These are phyloP conservation scores for Aleiodes sp. DNA, from an alignment of 1,140 invertebrate species.

Conservation along the genomic window DNA sequence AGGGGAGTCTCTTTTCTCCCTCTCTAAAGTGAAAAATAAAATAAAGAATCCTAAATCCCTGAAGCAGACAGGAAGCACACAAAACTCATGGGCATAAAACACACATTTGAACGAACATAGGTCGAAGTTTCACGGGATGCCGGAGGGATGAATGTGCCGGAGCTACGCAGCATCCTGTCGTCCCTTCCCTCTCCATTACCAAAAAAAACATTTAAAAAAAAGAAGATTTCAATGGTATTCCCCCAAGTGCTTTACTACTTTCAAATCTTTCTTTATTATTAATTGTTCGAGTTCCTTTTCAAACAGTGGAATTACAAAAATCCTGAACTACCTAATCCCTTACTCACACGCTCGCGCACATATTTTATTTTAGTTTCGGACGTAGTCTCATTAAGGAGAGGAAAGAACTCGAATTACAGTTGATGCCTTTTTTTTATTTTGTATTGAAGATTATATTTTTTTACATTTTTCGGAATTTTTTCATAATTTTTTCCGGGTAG, in stretches of 20 bases:
- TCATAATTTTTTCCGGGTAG: no score
- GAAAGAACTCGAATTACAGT: conserved; percentile 18
- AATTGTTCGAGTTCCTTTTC: conserved; percentile 61
- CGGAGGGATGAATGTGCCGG: not conserved
- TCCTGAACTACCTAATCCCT: conserved; percentile 31
- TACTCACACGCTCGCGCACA: conserved; percentile 15
- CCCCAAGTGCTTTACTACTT: conserved; percentile 39
- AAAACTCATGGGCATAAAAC: not conserved
- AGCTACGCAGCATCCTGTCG: conserved; percentile 52
- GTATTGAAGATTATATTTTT: no score
- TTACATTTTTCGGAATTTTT: no score
- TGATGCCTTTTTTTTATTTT: no score
- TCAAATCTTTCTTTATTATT: conserved; percentile 45
- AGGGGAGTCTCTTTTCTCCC: conserved; percentile 1
- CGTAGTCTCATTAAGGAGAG: not conserved
- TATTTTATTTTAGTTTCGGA: not conserved
- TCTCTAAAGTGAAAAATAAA: no score
- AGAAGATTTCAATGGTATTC: conserved; percentile 45
- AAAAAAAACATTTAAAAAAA: not conserved
- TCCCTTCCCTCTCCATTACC: no score
- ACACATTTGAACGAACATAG: not conserved
- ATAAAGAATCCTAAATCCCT: conserved; percentile 5
- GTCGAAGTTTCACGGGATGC: not conserved
- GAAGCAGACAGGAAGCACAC: not conserved
- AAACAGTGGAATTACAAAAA: conserved; percentile 57